Percentiles rank a stretch among this genome's conserved stretches.
These are phyloP conservation scores for Drosophila bunnanda DNA, from an alignment of 2,888 invertebrate species.

Conservation along the genomic window DNA sequence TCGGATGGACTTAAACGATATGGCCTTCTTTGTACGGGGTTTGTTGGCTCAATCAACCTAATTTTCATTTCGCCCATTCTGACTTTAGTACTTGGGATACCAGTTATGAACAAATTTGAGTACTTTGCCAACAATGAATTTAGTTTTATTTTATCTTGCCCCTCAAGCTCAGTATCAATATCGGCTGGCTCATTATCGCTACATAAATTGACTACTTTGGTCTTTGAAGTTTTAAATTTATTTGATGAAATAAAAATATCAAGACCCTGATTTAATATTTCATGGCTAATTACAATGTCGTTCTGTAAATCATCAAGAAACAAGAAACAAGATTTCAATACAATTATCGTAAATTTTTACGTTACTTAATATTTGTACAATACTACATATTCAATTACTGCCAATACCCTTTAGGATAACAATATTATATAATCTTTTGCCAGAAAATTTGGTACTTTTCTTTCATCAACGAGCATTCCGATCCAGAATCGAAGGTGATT, in stretches of 20 bases:
- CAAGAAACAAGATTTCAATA: constrained; percentile 12
- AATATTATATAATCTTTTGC: constrained; percentile 34
- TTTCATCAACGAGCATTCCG: constrained; percentile 30
- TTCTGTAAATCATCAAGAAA: constrained; percentile 8
- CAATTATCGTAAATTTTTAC: constrained; percentile 25
- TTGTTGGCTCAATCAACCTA: not conserved
- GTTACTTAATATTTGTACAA: constrained; percentile 27
- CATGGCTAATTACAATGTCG: constrained; percentile 14
- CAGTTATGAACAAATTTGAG: constrained; percentile 6
- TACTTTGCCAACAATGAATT: constrained; percentile 6
- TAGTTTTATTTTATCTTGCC: constrained; percentile 22
- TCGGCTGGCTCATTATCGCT: too few species aligned
- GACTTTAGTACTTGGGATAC: not conserved
- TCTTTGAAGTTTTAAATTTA: too few species aligned
- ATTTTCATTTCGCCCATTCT: constrained; percentile 19
- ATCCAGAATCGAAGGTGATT: too few species aligned
- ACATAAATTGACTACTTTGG: too few species aligned
- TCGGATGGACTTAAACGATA: constrained; percentile 15
- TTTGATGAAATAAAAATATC: not conserved
- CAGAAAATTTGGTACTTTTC: constrained; percentile 37
- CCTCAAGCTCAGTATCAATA: not conserved
- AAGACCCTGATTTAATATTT: not conserved
- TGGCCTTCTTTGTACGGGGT: constrained; percentile 15
- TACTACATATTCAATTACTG: constrained; percentile 32
- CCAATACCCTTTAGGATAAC: constrained; percentile 40